Conservation (phyloP, 2,888 invertebrate genomes). For the Spicauda simplicius region DNA sequence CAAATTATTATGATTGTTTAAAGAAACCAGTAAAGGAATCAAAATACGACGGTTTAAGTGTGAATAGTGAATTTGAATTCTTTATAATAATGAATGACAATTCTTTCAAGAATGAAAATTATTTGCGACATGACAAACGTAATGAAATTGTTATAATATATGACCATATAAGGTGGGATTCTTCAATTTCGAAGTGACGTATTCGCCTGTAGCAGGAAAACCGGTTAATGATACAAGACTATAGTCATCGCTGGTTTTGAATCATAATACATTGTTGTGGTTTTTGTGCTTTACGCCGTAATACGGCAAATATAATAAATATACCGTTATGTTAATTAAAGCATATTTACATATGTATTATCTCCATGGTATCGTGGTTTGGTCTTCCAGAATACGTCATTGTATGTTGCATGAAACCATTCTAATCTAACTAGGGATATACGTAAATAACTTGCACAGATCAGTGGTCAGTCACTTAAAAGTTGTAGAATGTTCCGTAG, state of each 20-base stretch:
- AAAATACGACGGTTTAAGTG: no score
- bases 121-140: no score
- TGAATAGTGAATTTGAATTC: no score
- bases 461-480: no score
- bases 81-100: no score
- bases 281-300: slow-evolving; percentile 36
- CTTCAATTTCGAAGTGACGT: slow-evolving; percentile 58
- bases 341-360: background rate
- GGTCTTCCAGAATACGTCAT: background rate
- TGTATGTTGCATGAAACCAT: no score
- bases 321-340: slow-evolving; percentile 14
- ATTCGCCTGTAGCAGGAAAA: slow-evolving; percentile 68
- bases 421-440: background rate
- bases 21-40: no score
- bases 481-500: no score
- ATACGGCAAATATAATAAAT: slow-evolving; percentile 19
- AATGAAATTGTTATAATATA: background rate
- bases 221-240: slow-evolving; percentile 74
- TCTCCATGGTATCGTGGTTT: background rate
- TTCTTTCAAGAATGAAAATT: no score
- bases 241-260: slow-evolving; percentile 72
- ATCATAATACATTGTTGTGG: slow-evolving; percentile 58
- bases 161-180: slow-evolving; percentile 5
- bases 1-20: no score
- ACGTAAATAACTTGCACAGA: no score